A percentile compares a stretch with the other conserved stretches of the same genome.
These are phyloP conservation scores for Melangyna quadrimaculata DNA, from an alignment of 2,888 invertebrate species.

Conservation along the genomic window DNA sequence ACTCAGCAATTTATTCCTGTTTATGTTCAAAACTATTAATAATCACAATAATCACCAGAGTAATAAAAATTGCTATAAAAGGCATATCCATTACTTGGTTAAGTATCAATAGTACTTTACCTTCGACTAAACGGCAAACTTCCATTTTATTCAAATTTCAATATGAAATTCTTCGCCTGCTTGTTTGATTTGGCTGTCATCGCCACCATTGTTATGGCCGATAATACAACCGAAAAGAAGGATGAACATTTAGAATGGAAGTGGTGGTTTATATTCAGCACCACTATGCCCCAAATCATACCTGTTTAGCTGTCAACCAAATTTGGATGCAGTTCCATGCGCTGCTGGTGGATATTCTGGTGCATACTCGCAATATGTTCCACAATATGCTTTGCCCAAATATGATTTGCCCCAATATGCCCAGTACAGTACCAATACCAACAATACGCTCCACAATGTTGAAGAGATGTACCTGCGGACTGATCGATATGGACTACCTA, in stretches of 20 bases:
- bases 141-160: conserved; percentile 54
- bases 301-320: conserved; percentile 77
- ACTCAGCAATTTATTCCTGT: not conserved
- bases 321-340: conserved; percentile 77
- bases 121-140: conserved; percentile 15
- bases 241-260: conserved; percentile 73
- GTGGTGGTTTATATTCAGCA: conserved; percentile 48
- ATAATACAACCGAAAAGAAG: conserved; percentile 53
- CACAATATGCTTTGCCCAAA: conserved; percentile 65
- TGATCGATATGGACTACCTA: not conserved
- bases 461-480: not conserved
- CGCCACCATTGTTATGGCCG: conserved; percentile 74
- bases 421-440: too few species aligned
- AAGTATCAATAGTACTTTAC: conserved; percentile 30
- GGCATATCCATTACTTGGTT: not conserved
- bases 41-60: not conserved
- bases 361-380: conserved; percentile 77
- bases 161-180: conserved; percentile 77
- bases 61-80: conserved; percentile 37
- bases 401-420: conserved; percentile 72
- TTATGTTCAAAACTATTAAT: not conserved
- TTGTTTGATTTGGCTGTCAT: conserved; percentile 74
- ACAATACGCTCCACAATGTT: conserved; percentile 44
- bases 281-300: conserved; percentile 76
- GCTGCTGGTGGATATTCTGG: conserved; percentile 73